Conservation (phyloP, 2,888 invertebrate species). For the Melieria crassipennis region DNA sequence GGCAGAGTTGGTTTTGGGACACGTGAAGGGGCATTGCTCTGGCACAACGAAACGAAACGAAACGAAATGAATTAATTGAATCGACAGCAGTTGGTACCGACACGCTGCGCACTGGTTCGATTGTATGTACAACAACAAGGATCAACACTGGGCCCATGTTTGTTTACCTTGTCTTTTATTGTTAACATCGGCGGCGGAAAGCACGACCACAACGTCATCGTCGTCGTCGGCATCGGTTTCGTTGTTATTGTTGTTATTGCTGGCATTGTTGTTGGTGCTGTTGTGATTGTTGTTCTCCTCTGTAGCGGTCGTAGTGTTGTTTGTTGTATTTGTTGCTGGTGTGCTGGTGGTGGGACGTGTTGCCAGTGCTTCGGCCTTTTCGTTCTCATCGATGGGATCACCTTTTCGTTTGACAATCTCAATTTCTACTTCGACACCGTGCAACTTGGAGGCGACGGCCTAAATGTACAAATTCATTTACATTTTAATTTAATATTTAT, state of each 20-base stretch:
- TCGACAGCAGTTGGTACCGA: no score
- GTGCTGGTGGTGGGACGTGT: constrained; percentile 45
- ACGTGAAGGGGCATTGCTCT: constrained; percentile 45
- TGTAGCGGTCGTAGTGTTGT: neutral
- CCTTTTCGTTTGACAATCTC: constrained; percentile 88
- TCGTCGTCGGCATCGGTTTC: constrained; percentile 42
- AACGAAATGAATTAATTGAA: neutral
- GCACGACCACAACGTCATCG: constrained; percentile 11
- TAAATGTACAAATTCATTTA: constrained; percentile 60
- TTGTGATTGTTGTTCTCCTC: constrained; percentile 43
- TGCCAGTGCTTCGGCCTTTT: constrained; percentile 53
- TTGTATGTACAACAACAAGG: no score
- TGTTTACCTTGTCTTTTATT: constrained; percentile 32
- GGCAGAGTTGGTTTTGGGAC: constrained; percentile 44
- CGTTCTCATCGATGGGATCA: constrained; percentile 68
- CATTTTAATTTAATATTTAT: neutral
- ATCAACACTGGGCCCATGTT: neutral
- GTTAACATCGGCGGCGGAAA: constrained; percentile 25
- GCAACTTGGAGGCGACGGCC: constrained; percentile 94
- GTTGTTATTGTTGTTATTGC: constrained; percentile 43
- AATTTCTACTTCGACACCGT: constrained; percentile 92
- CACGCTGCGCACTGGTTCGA: no score
- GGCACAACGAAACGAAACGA: neutral
- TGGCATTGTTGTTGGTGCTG: constrained; percentile 44
- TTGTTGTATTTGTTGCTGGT: neutral